Base-by-base conservation (phyloP, 2,888 invertebrate species). In the Calameuta pallipes region DNA sequence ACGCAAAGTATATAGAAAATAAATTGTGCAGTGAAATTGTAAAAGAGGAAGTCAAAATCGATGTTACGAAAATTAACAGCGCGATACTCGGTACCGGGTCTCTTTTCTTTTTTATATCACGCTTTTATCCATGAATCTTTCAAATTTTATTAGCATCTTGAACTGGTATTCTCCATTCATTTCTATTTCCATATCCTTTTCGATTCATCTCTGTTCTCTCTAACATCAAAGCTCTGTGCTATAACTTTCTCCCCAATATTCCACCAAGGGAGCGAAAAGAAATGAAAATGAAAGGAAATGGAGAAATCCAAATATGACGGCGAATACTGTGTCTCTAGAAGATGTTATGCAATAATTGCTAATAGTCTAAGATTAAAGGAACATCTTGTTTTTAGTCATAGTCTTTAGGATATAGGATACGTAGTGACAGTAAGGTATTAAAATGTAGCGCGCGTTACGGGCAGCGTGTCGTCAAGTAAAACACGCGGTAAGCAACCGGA, bases 351-450 rank as follows among this genome's bases (percentile, higher is more conserved):
- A 56, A 56, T 56, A 56, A 23, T 56, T 56, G 56, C 56, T 56
- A 56, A 56, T 56, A 56, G 56, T 56, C 56, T 56, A 56, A 56
- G 56, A 23, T 56, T 56, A 56, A 56, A 56, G 23, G 56, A 56
- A 15, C 56, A 56, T 56, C 56, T 56, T 56, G 56, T 56, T 56
- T 56, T 85, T 87, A 84, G 85, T 86, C 85, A 84, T 86, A 85
- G 83, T 78, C 76, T 79, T 86, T 86, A 84, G 81, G 75, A 77
- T 83, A 81, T 79, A 69, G 69, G 70, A 78, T 79, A 81, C 79
- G 78, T 86, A 87, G 81, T 79, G 74, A 79, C 76, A 78, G 82
- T 86, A 86, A 86, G 85, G 83, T 84, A 84, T 81, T 85, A 82
- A 76, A 68, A 77, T 82, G 68, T 81, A 84, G 80, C 41, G 75